These are phyloP conservation scores for Zosterops lateralis DNA, from an alignment of 2,113 vertebrate species.

Conservation along the genomic window DNA sequence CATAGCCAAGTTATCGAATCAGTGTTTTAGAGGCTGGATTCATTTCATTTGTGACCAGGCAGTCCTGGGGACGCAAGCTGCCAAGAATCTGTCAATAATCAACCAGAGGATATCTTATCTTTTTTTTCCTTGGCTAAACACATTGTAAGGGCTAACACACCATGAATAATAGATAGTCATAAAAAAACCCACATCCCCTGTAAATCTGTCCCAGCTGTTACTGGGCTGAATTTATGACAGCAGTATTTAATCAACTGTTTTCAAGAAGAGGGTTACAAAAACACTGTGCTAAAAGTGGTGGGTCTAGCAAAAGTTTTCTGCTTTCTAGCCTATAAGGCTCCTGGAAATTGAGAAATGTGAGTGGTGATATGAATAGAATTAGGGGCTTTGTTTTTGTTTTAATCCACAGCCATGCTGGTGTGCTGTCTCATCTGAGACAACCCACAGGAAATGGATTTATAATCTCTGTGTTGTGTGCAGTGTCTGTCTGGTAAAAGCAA, in stretches of 20 bases:
- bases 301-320: neutral
- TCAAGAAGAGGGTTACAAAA: conserved; percentile 26
- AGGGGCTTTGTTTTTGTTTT: neutral
- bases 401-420: neutral
- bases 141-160: conserved; percentile 52
- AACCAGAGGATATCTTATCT: conserved; percentile 61
- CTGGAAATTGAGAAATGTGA: neutral
- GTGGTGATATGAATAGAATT: neutral
- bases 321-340: neutral
- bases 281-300: neutral
- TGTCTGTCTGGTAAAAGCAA: neutral
- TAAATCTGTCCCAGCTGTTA: conserved; percentile 68
- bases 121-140: conserved; percentile 54
- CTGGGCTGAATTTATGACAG: conserved; percentile 58
- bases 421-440: neutral
- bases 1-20: neutral
- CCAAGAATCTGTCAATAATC: conserved; percentile 68
- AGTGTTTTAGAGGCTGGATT: conserved; percentile 36
- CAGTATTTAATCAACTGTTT: conserved; percentile 50
- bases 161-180: conserved; percentile 60
- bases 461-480: neutral
- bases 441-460: neutral
- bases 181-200: conserved; percentile 39
- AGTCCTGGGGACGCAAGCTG: neutral
- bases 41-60: conserved; percentile 37